A percentile compares a stretch with the other conserved stretches of the same genome.
phyloP scores from a whole-genome alignment of 1,140 invertebrate genomes.

The Diuraphis noxia region DNA sequence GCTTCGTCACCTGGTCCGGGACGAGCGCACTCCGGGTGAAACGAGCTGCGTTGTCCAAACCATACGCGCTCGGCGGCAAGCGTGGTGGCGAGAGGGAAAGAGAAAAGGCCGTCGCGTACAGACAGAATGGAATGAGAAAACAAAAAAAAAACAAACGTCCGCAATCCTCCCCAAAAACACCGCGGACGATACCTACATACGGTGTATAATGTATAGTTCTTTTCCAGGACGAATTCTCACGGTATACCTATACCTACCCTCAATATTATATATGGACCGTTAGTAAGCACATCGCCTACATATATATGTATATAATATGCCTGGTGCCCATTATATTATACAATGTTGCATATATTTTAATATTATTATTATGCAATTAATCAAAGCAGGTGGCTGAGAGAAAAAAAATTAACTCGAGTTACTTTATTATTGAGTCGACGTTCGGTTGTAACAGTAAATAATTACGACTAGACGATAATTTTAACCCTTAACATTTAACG shows the following conservation, averaged over 20 bases:
- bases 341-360: not conserved
- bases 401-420: not conserved
- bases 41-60: not conserved
- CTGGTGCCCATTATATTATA: not conserved
- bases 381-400: not conserved
- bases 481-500: not conserved
- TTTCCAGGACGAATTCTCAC: not conserved
- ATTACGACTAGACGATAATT: not conserved
- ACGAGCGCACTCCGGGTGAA: not conserved
- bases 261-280: not conserved
- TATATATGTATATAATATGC: not conserved
- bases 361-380: not conserved
- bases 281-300: not conserved
- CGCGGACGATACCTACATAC: too few species aligned
- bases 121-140: not conserved
- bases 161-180: not conserved
- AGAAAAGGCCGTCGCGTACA: not conserved
- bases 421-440: too few species aligned
- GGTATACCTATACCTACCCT: not conserved
- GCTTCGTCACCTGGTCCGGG: not conserved
- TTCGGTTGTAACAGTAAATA: not conserved
- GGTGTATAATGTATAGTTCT: not conserved
- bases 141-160: slow-evolving; percentile 3
- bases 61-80: not conserved
- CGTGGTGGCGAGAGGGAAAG: not conserved